A percentile compares a stretch with the other conserved stretches of the same genome.
phyloP scores from a whole-genome alignment of 2,113 vertebrate species.

The Egretta garzetta region DNA sequence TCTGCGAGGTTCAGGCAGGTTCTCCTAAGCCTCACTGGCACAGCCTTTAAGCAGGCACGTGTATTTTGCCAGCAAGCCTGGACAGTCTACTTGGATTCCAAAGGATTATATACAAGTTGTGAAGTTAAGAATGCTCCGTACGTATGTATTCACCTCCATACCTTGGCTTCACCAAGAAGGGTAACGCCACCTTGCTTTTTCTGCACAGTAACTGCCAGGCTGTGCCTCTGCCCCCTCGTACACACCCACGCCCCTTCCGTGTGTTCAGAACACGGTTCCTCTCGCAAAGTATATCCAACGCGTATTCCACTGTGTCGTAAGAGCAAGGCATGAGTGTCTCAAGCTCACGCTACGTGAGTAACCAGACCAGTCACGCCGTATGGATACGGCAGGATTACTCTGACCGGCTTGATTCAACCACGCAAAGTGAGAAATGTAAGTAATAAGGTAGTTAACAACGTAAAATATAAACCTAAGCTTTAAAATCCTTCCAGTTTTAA shows the following conservation, averaged over 20 bases:
- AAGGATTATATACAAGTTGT: neutral
- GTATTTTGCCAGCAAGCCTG: neutral
- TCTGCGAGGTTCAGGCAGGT: neutral
- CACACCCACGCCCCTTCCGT: neutral
- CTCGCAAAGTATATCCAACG: neutral
- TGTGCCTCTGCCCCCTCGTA: accelerated
- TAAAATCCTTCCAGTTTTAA: neutral
- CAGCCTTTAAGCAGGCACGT: neutral
- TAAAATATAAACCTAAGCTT: constrained; percentile 2
- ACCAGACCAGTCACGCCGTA: neutral
- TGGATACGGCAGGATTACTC: neutral
- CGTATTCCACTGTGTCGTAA: accelerated
- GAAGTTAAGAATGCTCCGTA: neutral
- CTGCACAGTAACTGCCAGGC: neutral
- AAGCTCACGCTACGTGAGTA: neutral
- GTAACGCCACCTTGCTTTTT: neutral
- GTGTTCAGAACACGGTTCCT: neutral
- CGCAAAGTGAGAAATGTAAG: neutral
- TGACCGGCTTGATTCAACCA: neutral
- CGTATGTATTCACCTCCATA: accelerated
- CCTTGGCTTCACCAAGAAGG: neutral
- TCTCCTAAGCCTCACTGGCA: neutral
- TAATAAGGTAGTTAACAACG: neutral
- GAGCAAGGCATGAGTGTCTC: neutral
- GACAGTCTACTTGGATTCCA: neutral